Percentiles rank a stretch among this genome's conserved stretches.
These are phyloP conservation scores for Himalopsyche phryganea DNA, from an alignment of 1,140 invertebrate genomes.

Conservation along the genomic window DNA sequence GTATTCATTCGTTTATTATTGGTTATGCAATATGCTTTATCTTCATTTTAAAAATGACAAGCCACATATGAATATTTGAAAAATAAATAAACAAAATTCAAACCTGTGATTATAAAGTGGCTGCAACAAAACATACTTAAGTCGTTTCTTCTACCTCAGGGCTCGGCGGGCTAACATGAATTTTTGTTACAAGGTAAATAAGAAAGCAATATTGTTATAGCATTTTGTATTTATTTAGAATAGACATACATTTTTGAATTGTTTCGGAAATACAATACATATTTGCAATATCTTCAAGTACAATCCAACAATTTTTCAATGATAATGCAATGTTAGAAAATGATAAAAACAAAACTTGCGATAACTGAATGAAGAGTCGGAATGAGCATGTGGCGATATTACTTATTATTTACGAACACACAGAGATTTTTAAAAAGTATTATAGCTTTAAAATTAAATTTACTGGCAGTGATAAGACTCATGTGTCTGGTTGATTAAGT, in stretches of 20 bases:
- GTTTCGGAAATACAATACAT: neutral
- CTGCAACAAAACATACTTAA: too few species aligned
- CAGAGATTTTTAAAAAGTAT: constrained; percentile 1
- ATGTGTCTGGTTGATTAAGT: too few species aligned
- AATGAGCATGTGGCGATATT: constrained; percentile 3
- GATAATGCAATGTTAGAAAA: neutral
- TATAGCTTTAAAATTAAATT: constrained; percentile 1
- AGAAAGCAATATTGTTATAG: neutral
- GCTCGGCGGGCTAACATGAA: too few species aligned
- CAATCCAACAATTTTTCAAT: constrained; percentile 8
- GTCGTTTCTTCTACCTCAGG: too few species aligned
- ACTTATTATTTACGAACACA: constrained; percentile 9
- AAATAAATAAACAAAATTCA: too few species aligned
- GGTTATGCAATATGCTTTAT: too few species aligned
- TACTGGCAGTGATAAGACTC: constrained; percentile 18
- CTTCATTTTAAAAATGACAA: too few species aligned
- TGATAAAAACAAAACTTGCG: constrained; percentile 1
- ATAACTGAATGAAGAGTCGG: neutral
- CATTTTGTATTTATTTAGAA: constrained; percentile 6
- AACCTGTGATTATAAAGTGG: too few species aligned
- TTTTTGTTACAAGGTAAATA: too few species aligned
- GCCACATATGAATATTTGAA: too few species aligned
- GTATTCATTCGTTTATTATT: too few species aligned
- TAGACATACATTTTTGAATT: constrained; percentile 11
- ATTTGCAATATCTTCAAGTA: constrained; percentile 3